These are phyloP conservation scores for Rhynchonycteris naso DNA, from an alignment of 2,797 vertebrate species.

Conservation along the genomic window DNA sequence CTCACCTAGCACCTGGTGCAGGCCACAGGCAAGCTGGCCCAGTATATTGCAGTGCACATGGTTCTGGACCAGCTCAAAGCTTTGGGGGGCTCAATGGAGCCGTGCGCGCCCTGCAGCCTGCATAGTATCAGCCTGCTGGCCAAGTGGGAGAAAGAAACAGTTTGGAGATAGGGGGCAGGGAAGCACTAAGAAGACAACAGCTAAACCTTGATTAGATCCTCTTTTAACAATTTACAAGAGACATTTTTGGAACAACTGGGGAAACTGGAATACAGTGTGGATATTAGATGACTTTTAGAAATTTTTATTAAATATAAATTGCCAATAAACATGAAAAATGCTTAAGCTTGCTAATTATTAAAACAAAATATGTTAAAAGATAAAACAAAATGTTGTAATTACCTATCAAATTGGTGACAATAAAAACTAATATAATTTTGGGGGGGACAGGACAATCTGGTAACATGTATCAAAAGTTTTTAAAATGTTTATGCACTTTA, in stretches of 20 bases:
- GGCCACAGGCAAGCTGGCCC: neutral
- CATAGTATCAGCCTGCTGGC: no score
- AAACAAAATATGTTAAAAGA: conserved; percentile 61
- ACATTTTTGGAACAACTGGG: conserved; percentile 29
- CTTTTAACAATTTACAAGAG: conserved; percentile 33
- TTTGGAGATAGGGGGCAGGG: neutral
- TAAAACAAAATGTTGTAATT: neutral
- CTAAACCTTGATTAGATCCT: conserved; percentile 43
- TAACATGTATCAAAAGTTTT: conserved; percentile 64
- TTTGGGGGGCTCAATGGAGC: neutral
- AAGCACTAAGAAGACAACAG: conserved; percentile 5
- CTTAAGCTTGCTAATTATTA: conserved; percentile 51
- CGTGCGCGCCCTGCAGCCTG: no score
- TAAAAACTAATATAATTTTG: conserved; percentile 50
- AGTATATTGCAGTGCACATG: neutral
- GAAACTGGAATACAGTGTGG: conserved; percentile 33
- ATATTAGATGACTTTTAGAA: conserved; percentile 40
- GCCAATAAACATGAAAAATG: conserved; percentile 22
- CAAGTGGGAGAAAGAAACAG: neutral
- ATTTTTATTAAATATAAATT: conserved; percentile 55
- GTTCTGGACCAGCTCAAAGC: neutral
- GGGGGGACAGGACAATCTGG: conserved; percentile 21
- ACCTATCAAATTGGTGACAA: conserved; percentile 43
- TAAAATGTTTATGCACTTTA: conserved; percentile 68
- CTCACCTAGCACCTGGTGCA: neutral